phyloP scores from a whole-genome alignment of 2,113 vertebrate genomes.

The Brachypteracias leptosomus region DNA sequence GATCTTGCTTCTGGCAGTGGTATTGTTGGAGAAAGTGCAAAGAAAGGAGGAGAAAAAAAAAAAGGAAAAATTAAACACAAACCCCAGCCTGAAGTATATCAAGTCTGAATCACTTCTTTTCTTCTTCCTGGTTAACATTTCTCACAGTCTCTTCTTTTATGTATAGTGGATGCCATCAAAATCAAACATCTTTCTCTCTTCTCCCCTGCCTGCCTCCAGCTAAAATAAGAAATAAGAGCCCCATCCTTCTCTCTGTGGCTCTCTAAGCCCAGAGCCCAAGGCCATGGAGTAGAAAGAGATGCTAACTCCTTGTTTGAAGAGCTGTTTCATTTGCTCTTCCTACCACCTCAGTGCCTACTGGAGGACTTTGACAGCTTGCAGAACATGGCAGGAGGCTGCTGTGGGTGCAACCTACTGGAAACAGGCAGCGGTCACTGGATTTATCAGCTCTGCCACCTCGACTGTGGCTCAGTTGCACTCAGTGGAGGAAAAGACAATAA shows the following conservation, averaged over 20 bases:
- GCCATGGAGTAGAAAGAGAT: neutral
- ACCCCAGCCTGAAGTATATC: neutral
- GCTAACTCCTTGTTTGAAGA: neutral
- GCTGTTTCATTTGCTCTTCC: neutral
- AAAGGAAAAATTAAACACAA: neutral
- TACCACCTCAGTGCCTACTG: neutral
- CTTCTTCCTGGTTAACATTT: neutral
- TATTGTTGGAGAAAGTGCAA: neutral
- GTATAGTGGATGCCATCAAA: neutral
- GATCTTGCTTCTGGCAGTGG: neutral
- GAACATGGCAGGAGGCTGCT: fast-evolving
- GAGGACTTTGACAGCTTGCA: neutral
- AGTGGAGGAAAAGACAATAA: neutral
- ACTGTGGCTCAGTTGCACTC: neutral
- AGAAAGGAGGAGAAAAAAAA: neutral
- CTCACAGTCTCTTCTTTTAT: neutral
- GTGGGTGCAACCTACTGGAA: neutral
- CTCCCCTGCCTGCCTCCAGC: neutral
- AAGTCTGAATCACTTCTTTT: neutral
- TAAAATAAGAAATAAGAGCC: neutral
- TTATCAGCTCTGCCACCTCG: neutral
- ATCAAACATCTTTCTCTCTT: neutral
- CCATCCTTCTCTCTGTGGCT: neutral
- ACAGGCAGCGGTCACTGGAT: neutral
- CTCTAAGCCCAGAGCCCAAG: neutral